A percentile compares a stretch with the other conserved stretches of the same genome.
Evolutionary conservation across 92 coral and sea anemone species (phyloP).

Genomic region (Epizoanthus illoricatus): DNA sequence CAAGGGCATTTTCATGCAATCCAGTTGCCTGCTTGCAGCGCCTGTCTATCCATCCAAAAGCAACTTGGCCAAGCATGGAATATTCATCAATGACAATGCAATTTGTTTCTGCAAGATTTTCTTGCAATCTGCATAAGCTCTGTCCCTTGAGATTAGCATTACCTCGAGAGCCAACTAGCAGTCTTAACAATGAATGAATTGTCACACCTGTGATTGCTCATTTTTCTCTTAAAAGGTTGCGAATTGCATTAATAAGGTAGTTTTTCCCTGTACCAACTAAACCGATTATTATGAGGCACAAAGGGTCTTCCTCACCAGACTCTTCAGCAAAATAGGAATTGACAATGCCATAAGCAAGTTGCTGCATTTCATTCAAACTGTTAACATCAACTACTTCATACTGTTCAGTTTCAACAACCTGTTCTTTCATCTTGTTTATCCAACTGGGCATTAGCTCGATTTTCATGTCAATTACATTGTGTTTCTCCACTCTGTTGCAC

Average conservation of each 20-base stretch:
- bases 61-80: conserved; percentile 42
- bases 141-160: too few species aligned
- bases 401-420: neutral
- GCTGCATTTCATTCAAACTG: conserved; percentile 14
- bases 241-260: too few species aligned
- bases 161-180: too few species aligned
- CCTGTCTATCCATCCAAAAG: conserved; percentile 44
- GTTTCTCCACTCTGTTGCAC: conserved; percentile 1
- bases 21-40: conserved; percentile 47
- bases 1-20: conserved; percentile 21
- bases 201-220: too few species aligned
- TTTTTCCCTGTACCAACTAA: too few species aligned
- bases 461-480: conserved; percentile 36
- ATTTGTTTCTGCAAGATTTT: too few species aligned
- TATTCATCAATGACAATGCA: conserved; percentile 11
- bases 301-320: neutral
- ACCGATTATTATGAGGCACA: neutral
- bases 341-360: neutral
- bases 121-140: too few species aligned
- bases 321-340: neutral
- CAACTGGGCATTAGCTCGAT: conserved; percentile 44
- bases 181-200: too few species aligned
- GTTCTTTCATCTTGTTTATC: conserved; percentile 30
- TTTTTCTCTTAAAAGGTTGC: too few species aligned
- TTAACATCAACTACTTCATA: conserved; percentile 10